A percentile compares a stretch with the other conserved stretches of the same genome.
Evolutionary conservation across 2,888 invertebrate genomes (phyloP).

Genomic region (Protophormia terraenovae): DNA sequence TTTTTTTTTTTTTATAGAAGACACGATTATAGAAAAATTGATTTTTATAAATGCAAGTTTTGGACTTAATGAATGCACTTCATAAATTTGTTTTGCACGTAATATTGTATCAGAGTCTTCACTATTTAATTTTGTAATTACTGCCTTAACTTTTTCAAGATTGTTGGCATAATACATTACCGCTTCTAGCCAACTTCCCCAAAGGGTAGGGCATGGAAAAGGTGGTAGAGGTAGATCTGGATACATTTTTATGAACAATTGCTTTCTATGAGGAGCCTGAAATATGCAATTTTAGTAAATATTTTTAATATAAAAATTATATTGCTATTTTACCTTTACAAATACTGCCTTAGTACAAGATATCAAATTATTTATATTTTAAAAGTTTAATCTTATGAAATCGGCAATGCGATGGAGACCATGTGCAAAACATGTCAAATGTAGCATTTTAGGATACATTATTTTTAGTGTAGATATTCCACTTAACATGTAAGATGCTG

Average conservation of each 20-base stretch:
- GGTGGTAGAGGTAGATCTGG: not conserved
- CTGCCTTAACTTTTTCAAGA: no score
- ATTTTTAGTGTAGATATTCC: not conserved
- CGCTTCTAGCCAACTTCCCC: no score
- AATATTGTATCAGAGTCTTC: not conserved
- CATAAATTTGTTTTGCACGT: no score
- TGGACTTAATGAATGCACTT: no score
- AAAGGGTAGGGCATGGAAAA: no score
- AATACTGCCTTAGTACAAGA: not conserved
- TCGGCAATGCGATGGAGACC: not conserved
- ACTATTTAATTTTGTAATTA: not conserved
- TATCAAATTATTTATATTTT: not conserved
- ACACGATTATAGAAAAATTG: not conserved
- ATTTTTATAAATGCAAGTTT: conserved; percentile 3
- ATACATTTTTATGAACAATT: conserved; percentile 1
- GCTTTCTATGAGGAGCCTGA: not conserved
- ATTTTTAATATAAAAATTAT: no score
- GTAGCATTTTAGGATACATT: conserved; percentile 5
- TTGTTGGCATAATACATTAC: no score
- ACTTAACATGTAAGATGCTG: conserved; percentile 4
- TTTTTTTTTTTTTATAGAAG: no score
- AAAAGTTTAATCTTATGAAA: no score
- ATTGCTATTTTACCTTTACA: no score
- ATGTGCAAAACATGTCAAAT: conserved; percentile 15
- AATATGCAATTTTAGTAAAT: no score